Conservation (phyloP, 2,888 invertebrate species). For the Tanypteryx hageni region DNA sequence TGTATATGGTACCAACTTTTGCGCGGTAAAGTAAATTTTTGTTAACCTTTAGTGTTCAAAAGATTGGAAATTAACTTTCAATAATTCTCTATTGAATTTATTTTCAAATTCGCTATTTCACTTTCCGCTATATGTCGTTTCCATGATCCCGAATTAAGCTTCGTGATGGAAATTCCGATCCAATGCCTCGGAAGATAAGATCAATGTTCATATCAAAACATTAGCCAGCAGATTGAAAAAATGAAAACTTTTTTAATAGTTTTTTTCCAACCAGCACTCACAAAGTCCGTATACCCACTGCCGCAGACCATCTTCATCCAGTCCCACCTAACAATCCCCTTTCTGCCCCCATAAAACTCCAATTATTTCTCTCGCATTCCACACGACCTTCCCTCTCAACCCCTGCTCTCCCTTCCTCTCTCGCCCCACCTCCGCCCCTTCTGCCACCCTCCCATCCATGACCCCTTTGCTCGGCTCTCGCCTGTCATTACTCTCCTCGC, state of each 20-base stretch:
- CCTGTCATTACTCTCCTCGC: not conserved
- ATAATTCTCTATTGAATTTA: too few species aligned
- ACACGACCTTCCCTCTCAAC: not conserved
- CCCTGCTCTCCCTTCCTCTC: not conserved
- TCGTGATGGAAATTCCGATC: too few species aligned
- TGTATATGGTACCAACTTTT: too few species aligned
- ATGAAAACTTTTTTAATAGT: too few species aligned
- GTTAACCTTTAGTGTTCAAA: too few species aligned
- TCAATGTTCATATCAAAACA: not conserved
- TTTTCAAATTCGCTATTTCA: too few species aligned
- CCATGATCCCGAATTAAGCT: not conserved
- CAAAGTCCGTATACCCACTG: not conserved
- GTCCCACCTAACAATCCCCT: constrained; percentile 30
- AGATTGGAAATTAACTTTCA: too few species aligned
- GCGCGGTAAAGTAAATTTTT: too few species aligned
- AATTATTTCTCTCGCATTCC: constrained; percentile 18
- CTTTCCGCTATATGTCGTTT: not conserved
- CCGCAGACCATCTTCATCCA: constrained; percentile 18
- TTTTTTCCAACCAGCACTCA: too few species aligned
- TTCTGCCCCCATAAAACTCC: not conserved
- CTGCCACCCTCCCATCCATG: not conserved
- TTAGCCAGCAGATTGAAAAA: too few species aligned
- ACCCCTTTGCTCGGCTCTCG: not conserved
- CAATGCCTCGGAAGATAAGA: not conserved
- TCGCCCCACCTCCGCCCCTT: not conserved